Conservation (phyloP, 2,888 invertebrate genomes). For the Amblyjoppa fuscipennis region DNA sequence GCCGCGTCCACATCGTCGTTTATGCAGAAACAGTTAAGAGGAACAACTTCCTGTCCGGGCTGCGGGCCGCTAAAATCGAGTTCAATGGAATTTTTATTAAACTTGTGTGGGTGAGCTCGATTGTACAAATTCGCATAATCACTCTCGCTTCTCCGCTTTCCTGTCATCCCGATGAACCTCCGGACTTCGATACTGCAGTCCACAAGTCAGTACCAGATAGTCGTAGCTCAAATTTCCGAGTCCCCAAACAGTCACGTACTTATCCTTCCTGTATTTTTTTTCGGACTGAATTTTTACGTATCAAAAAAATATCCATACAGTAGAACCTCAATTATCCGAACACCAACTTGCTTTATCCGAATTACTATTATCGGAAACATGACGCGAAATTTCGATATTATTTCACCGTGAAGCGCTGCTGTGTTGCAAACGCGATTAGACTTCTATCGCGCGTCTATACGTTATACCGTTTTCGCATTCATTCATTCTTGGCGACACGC, state of each 20-base stretch:
- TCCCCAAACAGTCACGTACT: constrained; percentile 86
- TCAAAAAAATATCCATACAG: not conserved
- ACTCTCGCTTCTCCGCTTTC: constrained; percentile 67
- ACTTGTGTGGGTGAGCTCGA: not conserved
- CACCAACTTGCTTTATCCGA: too few species aligned
- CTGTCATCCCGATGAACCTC: constrained; percentile 63
- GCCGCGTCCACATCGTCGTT: constrained; percentile 87
- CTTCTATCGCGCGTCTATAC: too few species aligned
- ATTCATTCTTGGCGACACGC: too few species aligned
- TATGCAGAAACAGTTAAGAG: constrained; percentile 88
- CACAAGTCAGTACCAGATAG: constrained; percentile 81
- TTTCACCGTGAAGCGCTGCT: too few species aligned
- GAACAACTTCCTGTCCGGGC: constrained; percentile 80
- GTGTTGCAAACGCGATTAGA: too few species aligned
- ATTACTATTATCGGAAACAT: too few species aligned
- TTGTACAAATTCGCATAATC: constrained; percentile 24
- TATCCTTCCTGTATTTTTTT: constrained; percentile 83
- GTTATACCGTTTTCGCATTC: too few species aligned
- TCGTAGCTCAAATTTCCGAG: constrained; percentile 80
- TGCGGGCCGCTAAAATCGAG: constrained; percentile 68
- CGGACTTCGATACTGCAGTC: constrained; percentile 76
- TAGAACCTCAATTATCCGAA: too few species aligned
- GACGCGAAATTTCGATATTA: too few species aligned
- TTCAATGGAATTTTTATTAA: not conserved
- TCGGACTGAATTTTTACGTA: not conserved